phyloP scores from a whole-genome alignment of 2,797 vertebrate species.

The Rhinichthys osculus region DNA sequence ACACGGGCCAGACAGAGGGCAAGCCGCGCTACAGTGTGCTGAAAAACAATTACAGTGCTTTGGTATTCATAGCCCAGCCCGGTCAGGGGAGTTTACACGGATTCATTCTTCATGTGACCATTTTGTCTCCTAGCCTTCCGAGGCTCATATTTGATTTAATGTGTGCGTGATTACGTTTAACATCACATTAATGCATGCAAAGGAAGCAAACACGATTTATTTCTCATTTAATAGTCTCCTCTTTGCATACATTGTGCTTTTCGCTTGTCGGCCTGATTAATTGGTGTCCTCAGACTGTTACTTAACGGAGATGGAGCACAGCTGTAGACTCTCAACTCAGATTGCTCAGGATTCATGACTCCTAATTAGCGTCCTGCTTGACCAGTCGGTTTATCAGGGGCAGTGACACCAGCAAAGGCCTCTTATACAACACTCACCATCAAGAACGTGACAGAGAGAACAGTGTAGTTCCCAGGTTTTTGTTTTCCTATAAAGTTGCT shows the following conservation, averaged over 20 bases:
- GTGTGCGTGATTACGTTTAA: slow-evolving; percentile 62
- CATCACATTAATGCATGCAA: slow-evolving; percentile 65
- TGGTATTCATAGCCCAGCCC: slow-evolving; percentile 40
- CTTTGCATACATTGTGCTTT: slow-evolving; percentile 72
- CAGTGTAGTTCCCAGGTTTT: neutral
- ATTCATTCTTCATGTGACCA: slow-evolving; percentile 41
- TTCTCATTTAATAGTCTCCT: slow-evolving; percentile 64
- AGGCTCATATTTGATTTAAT: slow-evolving; percentile 65
- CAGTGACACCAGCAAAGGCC: slow-evolving; percentile 27
- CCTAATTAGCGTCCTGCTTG: slow-evolving; percentile 52
- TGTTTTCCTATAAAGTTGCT: neutral
- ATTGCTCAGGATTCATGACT: slow-evolving; percentile 50
- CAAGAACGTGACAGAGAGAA: neutral
- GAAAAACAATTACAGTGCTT: slow-evolving; percentile 45
- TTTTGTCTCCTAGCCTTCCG: slow-evolving; percentile 36
- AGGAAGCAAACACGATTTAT: slow-evolving; percentile 60
- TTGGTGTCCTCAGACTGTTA: slow-evolving; percentile 52
- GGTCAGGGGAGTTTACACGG: slow-evolving; percentile 19
- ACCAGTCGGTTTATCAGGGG: slow-evolving; percentile 49
- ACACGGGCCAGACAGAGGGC: slow-evolving; percentile 53
- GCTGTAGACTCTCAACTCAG: slow-evolving; percentile 50
- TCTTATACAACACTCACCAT: slow-evolving; percentile 27
- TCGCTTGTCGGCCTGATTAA: slow-evolving; percentile 69
- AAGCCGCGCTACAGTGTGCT: slow-evolving; percentile 35
- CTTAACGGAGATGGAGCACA: slow-evolving; percentile 59